Conservation (phyloP, 2,797 vertebrate species). For the Oreonectes daqikongensis region DNA sequence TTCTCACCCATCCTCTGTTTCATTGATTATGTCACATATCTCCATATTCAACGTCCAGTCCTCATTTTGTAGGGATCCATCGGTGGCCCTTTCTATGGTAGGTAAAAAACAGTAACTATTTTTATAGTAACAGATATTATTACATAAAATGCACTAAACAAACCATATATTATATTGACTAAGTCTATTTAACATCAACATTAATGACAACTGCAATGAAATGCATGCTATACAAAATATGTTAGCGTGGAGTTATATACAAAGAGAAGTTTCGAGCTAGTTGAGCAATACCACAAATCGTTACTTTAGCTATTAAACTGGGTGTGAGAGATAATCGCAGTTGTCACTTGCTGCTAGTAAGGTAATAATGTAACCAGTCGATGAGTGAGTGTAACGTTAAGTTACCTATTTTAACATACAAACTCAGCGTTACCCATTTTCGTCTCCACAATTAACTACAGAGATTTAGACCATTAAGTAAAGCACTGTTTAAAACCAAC, state of each 20-base stretch:
- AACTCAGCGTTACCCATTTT: background rate
- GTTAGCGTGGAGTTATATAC: background rate
- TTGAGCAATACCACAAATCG: slow-evolving; percentile 3
- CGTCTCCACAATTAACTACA: background rate
- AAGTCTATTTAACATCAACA: background rate
- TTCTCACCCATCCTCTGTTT: slow-evolving; percentile 97
- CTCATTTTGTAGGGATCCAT: slow-evolving; percentile 95
- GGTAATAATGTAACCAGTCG: background rate
- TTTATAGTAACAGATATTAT: background rate
- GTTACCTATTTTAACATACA: background rate
- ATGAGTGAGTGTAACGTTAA: background rate
- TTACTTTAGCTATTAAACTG: slow-evolving; percentile 25
- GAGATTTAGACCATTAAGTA: background rate
- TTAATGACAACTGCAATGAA: background rate
- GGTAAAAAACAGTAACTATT: slow-evolving; percentile 11
- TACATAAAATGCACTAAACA: background rate
- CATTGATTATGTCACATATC: slow-evolving; percentile 98
- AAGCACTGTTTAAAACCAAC: background rate
- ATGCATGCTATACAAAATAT: background rate
- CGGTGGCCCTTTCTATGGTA: slow-evolving; percentile 90
- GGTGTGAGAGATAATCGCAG: slow-evolving; percentile 25
- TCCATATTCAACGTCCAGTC: slow-evolving; percentile 99
- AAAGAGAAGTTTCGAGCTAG: background rate
- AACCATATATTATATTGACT: background rate
- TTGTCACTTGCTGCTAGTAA: background rate